Conservation (phyloP, 2,113 vertebrate genomes). For the Myanophis thanlyinensis region DNA sequence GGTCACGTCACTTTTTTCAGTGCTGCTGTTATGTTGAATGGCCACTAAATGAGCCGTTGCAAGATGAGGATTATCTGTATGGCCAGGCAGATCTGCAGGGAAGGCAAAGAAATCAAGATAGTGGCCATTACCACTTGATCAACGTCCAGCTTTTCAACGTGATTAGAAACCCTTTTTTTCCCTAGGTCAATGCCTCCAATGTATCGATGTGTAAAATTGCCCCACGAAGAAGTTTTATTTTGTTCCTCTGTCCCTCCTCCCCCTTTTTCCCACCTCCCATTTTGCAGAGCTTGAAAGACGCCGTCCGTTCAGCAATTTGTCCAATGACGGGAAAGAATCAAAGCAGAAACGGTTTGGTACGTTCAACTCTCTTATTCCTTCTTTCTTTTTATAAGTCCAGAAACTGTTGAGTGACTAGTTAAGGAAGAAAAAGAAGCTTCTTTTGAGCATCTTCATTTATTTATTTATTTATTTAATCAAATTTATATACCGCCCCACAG, state of each 20-base stretch:
- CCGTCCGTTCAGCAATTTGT: neutral
- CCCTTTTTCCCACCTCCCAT: neutral
- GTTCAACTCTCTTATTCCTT: neutral
- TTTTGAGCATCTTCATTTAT: too few species aligned
- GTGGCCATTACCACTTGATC: neutral
- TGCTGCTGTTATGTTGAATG: neutral
- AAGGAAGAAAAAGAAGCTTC: neutral
- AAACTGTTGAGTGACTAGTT: neutral
- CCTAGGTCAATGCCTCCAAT: neutral
- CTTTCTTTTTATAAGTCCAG: too few species aligned
- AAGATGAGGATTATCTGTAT: neutral
- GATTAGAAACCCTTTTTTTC: neutral
- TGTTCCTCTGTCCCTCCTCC: neutral
- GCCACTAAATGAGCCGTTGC: neutral
- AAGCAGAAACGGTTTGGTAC: constrained; percentile 43
- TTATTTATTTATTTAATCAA: too few species aligned
- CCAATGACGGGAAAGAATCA: neutral
- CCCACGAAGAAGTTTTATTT: neutral
- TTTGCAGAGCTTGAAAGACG: constrained; percentile 8
- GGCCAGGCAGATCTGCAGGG: neutral
- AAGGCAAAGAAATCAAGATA: neutral
- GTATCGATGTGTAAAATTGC: neutral
- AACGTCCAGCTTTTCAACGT: neutral
- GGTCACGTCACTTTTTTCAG: neutral
- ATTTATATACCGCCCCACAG: too few species aligned